phyloP scores from a whole-genome alignment of 2,888 invertebrate species.

The Entomobrya multifasciata region DNA sequence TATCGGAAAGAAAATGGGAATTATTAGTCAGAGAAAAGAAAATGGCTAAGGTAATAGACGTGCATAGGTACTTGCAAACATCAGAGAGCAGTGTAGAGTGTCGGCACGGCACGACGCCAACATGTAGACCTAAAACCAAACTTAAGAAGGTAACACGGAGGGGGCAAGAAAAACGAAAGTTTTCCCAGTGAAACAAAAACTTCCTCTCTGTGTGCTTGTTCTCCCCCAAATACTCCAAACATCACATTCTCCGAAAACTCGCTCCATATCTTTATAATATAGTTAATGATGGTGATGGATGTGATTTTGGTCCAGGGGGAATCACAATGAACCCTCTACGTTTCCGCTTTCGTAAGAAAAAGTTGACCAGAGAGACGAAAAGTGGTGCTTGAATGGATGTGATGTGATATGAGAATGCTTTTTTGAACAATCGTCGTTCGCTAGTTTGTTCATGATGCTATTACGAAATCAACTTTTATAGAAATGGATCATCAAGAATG shows the following conservation, averaged over 20 bases:
- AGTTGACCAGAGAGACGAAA: slow-evolving; percentile 43
- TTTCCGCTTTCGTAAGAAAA: slow-evolving; percentile 44
- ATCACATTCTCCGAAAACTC: slow-evolving; percentile 4
- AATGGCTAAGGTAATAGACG: slow-evolving; percentile 33
- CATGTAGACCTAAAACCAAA: neutral
- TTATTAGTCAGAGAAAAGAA: slow-evolving; percentile 37
- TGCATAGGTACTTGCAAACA: too few relatives aligned
- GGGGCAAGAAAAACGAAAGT: slow-evolving; percentile 64
- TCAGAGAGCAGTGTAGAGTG: too few relatives aligned
- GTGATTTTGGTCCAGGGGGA: slow-evolving; percentile 66
- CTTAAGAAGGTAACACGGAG: slow-evolving; percentile 13
- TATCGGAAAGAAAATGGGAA: slow-evolving; percentile 47
- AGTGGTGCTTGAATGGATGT: slow-evolving; percentile 8
- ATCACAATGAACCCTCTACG: slow-evolving; percentile 62
- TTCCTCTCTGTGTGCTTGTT: slow-evolving; percentile 29
- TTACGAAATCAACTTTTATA: slow-evolving; percentile 51
- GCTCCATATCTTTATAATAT: slow-evolving; percentile 45
- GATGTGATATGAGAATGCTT: neutral
- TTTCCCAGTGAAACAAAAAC: slow-evolving; percentile 58
- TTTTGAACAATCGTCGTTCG: slow-evolving; percentile 17
- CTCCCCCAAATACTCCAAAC: neutral
- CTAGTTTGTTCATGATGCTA: too few relatives aligned
- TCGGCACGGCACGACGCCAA: slow-evolving; percentile 1
- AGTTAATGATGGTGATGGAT: slow-evolving; percentile 68
- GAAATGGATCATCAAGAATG: slow-evolving; percentile 25